Evolutionary conservation across 2,797 vertebrate species (phyloP), one percentile per base, ranked within the genome.

Genomic region (Pachyuromys duprasi): DNA sequence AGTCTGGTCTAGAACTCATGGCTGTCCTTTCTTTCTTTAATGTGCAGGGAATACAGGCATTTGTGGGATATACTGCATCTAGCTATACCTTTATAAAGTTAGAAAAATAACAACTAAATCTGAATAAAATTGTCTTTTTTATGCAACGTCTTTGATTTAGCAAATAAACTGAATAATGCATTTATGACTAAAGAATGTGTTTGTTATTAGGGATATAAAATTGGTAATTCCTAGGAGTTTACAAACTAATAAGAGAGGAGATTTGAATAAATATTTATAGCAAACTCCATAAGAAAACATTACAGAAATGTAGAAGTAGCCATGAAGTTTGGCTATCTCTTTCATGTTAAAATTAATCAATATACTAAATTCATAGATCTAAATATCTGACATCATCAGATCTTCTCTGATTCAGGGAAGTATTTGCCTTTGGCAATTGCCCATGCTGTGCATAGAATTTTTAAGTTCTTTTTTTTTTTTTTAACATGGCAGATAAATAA

Each of bases 201-300:
- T 49, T 45, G 62, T 65, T 49, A 84, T 67, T 67, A 84, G 39
- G 39, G 62, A 62, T 88, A 60, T 60, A 60, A 94, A 89, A 31
- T 72, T 79, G 70, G 11, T 93, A 84, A 53, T 76, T 36, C 62
- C 36, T 17, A 76, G 57, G 74, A 86, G 75, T 12, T 89, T 93
- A 72, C 31, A 93, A 84, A 94, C 14, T 78, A 86, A 70, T 15
- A 75, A 62, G 86, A 82, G 39, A 92, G 31, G 53, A 74, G 31
- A 24, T 82, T 6, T 89, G 79, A 95, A 82, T 15, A 89, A 91
- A 63, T 89, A 36, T 69, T 93, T 84, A 42, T 42, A 72, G 57
- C 93, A 74, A 90, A 74, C 6, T 60, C 42, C 49, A 33, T 49
- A 84, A 84, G 81, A 67, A 67, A 67, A 67, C 42, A 67, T 84